Evolutionary conservation across 2,113 vertebrate genomes (phyloP).

Genomic region (Carettochelys insculpta): DNA sequence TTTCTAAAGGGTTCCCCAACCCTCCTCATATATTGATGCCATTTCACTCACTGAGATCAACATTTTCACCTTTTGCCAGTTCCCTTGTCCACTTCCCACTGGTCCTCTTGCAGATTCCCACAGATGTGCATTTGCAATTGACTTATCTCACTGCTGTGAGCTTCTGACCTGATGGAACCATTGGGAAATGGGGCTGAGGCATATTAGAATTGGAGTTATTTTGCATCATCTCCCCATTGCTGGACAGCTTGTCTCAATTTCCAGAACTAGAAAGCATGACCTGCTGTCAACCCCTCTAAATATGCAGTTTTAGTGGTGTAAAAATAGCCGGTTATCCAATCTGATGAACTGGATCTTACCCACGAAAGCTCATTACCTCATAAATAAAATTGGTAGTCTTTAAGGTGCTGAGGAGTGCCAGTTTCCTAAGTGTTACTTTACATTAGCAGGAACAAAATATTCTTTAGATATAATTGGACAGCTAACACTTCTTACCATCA

Average conservation of each 20-base stretch:
- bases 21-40: not conserved
- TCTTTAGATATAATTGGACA: rapidly evolving
- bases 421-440: not conserved
- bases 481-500: rapidly evolving
- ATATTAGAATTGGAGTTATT: not conserved
- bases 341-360: no score
- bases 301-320: not conserved
- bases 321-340: no score
- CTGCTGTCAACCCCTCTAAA: not conserved
- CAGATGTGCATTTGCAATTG: not conserved
- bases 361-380: no score
- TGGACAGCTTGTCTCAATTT: rapidly evolving
- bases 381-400: no score
- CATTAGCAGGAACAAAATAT: not conserved
- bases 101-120: not conserved
- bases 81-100: not conserved
- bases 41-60: not conserved
- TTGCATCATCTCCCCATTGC: not conserved
- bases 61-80: not conserved
- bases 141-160: not conserved
- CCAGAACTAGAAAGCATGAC: not conserved
- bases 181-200: not conserved
- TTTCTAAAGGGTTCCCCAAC: not conserved
- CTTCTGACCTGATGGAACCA: not conserved
- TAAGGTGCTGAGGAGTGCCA: no score